Base-by-base conservation (phyloP, 2,888 invertebrate genomes). In the Nineta flava region DNA sequence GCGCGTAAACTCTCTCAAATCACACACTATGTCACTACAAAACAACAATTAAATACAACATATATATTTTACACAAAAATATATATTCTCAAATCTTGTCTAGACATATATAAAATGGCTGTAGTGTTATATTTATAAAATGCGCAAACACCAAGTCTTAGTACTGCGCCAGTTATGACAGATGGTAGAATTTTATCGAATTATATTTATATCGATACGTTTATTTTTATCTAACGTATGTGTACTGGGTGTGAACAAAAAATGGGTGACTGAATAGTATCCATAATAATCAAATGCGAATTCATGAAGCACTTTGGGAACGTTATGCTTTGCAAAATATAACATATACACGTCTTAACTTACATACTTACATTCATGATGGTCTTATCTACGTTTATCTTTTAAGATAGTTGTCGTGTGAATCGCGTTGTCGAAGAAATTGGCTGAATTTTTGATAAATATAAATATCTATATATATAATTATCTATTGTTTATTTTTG, bases 41-140 rank as follows among this genome's bases (percentile, higher is more conserved):
- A 45, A 49, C 49, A 49, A 49, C 45, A 49, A 49, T 49, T 49
- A 49, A 45, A 16, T 44, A 45, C 45, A 42, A 49, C 49, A 49
- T 49, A 49, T 49, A 38, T 15, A 48, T 41, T 49, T 49, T 49
- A 31, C 34, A 38, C 32, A 45, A 49, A 49, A 44, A 49, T 49
- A 49, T 49, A 26, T 17, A 26, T 34, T 42, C 26, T 19, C 42
- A 19, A 35, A 21, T 34, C 21, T 16, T 47, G 17, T 32, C 47
- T 47, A 47, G 35, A 47, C 26, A 49, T 49, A 45, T 49, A 49
- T 49, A 49, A 49, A 49, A 49, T 49, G 49, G 49, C 49, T 49
- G 49, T 49, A 26, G 26, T 42, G 32, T 44, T 49, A 49, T 49
- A 49, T 49, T 49, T 45, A 49, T 49, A 45, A 44, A 26, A 21